A percentile compares a stretch with the other conserved stretches of the same genome.
Conservation (phyloP, 2,113 vertebrate species). For the Psittacula cyanocephala region DNA sequence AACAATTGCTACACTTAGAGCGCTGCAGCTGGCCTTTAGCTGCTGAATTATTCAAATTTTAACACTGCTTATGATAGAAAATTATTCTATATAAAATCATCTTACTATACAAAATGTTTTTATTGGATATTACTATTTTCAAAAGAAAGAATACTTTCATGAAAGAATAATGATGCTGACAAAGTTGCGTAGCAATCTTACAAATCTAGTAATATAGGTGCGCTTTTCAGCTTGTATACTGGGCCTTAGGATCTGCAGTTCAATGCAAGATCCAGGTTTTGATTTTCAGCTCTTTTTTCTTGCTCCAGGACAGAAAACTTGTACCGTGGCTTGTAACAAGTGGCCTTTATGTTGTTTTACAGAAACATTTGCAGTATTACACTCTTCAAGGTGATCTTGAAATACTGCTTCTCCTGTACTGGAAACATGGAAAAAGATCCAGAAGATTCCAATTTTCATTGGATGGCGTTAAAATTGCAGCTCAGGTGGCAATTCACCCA, state of each 20-base stretch:
- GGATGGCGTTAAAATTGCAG: not conserved
- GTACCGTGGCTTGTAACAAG: not conserved
- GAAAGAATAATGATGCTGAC: not conserved
- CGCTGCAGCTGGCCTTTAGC: not conserved
- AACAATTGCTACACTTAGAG: not conserved
- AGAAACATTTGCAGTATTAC: not conserved
- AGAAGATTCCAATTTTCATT: not conserved
- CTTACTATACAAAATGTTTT: not conserved
- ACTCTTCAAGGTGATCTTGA: not conserved
- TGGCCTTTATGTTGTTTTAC: not conserved
- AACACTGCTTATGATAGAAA: not conserved
- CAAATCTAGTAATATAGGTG: not conserved
- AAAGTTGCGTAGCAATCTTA: not conserved
- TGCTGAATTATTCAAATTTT: not conserved
- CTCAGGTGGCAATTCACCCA: not conserved
- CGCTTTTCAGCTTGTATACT: not conserved
- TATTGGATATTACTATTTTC: not conserved
- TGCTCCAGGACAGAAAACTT: not conserved
- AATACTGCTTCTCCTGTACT: not conserved
- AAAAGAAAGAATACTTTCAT: not conserved
- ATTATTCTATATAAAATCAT: not conserved
- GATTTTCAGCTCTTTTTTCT: not conserved
- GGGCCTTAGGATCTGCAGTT: not conserved
- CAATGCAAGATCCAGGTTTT: not conserved
- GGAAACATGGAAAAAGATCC: not conserved